Evolutionary conservation across 37 sponge, comb jelly and placozoan genomes (phyloP), one percentile per base, ranked within the genome.

Genomic region (Beroe forskalii): DNA sequence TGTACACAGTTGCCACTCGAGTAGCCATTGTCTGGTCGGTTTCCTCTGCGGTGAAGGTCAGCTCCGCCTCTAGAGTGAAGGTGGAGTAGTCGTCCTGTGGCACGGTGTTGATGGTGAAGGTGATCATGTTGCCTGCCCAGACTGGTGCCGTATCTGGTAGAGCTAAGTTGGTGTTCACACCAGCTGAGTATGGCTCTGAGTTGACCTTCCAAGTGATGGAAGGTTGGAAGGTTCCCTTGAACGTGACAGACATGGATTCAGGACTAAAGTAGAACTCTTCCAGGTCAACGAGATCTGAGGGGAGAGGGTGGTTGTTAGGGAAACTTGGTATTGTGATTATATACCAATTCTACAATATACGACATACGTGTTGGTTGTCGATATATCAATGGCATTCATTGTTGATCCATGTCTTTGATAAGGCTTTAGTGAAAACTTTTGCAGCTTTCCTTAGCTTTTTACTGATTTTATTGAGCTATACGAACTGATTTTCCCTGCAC

Each of bases 181-280:
- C 75, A 4, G 75, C 36, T 20, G 28, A 35, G 75, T 72, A 72
- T 20, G 28, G 39, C 1, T 4, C 38, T 8, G 39, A 35, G 19
- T 6, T 39, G 8, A 72, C 33, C 32, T 72, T 30, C 75, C 75
- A 72, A 3, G 75, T 72, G 39, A 72, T 28, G 39, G 75, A 30
- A 22, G 75, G 75, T 37, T 72, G 39, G 40, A 80, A 44, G 1
- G 55, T 80, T n/a, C 86, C 86, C 28, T 43, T 37, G 31, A 80
- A 80, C 28, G 43, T 41, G 14, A 80, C 86, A 4, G 28, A 20
- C 17, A 80, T 80, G 3, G 28, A 4, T 41, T 41, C 31, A 24
- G 86, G 86, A 25, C 55, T 80, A 37, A 80, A 41, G 55, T 44
- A 41, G 19, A 12, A 24, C 12, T 43, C 23, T n/a, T 41, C 55